Evolutionary conservation across 2,113 vertebrate genomes (phyloP).

Genomic region (Plecturocebus donacophilus): DNA sequence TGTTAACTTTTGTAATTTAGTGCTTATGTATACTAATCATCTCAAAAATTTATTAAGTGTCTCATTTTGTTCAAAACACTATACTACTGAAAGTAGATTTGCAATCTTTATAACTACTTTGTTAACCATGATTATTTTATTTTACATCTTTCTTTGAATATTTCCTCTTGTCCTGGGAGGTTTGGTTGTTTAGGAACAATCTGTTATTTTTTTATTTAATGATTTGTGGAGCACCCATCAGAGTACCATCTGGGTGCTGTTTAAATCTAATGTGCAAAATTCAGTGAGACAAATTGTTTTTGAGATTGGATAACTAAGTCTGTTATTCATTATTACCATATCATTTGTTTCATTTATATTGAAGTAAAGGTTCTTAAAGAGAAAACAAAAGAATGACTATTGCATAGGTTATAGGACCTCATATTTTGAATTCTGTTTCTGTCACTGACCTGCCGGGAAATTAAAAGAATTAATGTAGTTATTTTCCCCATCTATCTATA

Average conservation of each 20-base stretch:
- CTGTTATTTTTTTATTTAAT: slow-evolving; percentile 72
- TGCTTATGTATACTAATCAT: background rate
- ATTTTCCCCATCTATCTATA: background rate
- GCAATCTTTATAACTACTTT: background rate
- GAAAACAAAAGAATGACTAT: slow-evolving; percentile 20
- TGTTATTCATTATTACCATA: background rate
- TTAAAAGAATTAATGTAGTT: background rate
- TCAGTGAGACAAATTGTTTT: slow-evolving; percentile 60
- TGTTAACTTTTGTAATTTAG: slow-evolving; percentile 34
- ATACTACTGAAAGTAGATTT: background rate
- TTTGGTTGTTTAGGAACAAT: slow-evolving; percentile 65
- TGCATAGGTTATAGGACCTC: background rate
- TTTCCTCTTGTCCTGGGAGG: slow-evolving; percentile 61
- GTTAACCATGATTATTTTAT: slow-evolving; percentile 63
- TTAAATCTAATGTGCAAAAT: slow-evolving; percentile 49
- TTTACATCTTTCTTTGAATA: slow-evolving; percentile 47
- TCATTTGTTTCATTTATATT: slow-evolving; percentile 38
- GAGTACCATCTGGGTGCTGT: slow-evolving; percentile 68
- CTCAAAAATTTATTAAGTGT: background rate
- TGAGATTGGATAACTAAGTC: background rate
- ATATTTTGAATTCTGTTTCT: slow-evolving; percentile 48
- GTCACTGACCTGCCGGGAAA: background rate
- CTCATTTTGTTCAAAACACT: slow-evolving; percentile 22
- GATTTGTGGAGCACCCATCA: slow-evolving; percentile 61
- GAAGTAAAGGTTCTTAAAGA: slow-evolving; percentile 46